phyloP scores from a whole-genome alignment of 2,888 invertebrate genomes.

The Epinotia demarniana region DNA sequence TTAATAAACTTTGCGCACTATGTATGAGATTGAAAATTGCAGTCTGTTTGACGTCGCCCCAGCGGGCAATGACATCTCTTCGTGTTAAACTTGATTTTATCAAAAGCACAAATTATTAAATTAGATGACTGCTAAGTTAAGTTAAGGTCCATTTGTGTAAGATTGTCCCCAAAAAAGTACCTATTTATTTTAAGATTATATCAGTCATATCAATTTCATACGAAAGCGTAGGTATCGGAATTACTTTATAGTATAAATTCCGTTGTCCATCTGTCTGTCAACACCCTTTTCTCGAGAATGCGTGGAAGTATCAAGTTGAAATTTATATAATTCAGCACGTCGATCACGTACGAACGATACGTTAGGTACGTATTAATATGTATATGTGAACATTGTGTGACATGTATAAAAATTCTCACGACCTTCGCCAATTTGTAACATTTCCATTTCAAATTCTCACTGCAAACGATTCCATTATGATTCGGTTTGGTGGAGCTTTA shows the following conservation, averaged over 20 bases:
- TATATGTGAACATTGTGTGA: background rate
- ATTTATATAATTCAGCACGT: no score
- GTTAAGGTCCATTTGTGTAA: no score
- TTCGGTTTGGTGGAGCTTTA: background rate
- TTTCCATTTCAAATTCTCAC: conserved; percentile 29
- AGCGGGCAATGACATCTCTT: background rate
- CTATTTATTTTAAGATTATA: no score
- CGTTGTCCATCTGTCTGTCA: no score
- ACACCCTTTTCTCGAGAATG: no score
- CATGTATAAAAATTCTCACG: background rate
- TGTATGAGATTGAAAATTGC: conserved; percentile 13
- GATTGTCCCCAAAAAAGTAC: no score
- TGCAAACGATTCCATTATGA: background rate
- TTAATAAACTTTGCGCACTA: conserved; percentile 7
- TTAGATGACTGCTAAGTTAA: background rate
- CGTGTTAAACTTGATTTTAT: background rate
- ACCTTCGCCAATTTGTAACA: conserved; percentile 7
- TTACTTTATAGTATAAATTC: no score
- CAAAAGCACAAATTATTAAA: background rate
- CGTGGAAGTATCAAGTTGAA: no score
- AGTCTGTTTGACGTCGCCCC: conserved; percentile 1
- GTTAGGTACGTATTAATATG: background rate
- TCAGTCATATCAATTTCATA: no score
- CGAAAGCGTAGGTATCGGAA: no score
- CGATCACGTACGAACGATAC: no score